Evolutionary conservation across 2,797 vertebrate genomes (phyloP).

Genomic region (Bufotes viridis): DNA sequence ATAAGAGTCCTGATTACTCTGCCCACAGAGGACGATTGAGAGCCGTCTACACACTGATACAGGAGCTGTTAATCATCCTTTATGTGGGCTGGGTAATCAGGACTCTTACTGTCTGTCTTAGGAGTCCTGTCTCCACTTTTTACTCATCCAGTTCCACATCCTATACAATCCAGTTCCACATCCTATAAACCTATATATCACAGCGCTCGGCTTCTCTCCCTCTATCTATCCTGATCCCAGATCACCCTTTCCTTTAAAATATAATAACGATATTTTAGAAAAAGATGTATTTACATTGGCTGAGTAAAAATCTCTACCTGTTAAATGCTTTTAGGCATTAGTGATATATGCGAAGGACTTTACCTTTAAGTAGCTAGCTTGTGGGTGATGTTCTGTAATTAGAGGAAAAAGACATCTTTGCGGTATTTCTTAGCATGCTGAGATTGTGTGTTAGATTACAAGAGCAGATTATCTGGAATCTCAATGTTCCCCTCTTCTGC

Average conservation of each 20-base stretch:
- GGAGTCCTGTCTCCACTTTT: too few species aligned
- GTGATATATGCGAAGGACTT: slow-evolving; percentile 12
- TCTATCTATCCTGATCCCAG: too few species aligned
- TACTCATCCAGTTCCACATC: too few species aligned
- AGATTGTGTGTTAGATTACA: slow-evolving; percentile 17
- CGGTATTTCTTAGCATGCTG: background rate
- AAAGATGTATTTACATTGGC: background rate
- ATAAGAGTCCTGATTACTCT: too few species aligned
- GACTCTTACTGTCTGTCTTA: too few species aligned
- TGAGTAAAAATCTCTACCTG: background rate
- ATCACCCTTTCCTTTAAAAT: background rate
- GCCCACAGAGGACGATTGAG: too few species aligned
- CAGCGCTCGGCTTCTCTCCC: too few species aligned
- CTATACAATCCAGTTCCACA: too few species aligned
- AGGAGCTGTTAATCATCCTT: too few species aligned
- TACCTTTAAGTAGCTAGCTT: background rate
- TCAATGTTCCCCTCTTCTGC: background rate
- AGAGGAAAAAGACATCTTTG: background rate
- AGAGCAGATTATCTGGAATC: slow-evolving; percentile 34
- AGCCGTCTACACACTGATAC: too few species aligned
- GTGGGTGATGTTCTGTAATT: background rate
- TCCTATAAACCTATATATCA: too few species aligned
- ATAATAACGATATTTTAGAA: slow-evolving; percentile 3
- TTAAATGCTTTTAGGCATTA: background rate
- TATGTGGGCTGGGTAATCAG: too few species aligned